Evolutionary conservation across 2,113 vertebrate genomes (phyloP).

Genomic region (Eurypyga helias): DNA sequence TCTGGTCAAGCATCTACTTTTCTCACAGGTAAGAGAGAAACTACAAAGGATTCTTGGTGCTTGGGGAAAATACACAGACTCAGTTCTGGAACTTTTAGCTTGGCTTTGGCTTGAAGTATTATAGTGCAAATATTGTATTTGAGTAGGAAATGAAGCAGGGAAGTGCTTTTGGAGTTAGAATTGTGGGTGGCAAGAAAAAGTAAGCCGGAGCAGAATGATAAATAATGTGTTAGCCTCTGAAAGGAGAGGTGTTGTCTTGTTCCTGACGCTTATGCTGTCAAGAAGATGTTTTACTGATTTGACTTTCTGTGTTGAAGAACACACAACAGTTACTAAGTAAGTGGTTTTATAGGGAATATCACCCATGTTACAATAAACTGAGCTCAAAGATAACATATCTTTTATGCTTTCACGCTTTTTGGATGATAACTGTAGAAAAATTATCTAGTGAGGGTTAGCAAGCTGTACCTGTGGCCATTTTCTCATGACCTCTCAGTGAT

Average conservation of each 20-base stretch:
- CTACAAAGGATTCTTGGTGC: background rate
- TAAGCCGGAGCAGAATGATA: constrained; percentile 61
- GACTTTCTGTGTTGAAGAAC: constrained; percentile 72
- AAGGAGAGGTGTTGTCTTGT: constrained; percentile 68
- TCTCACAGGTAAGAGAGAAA: background rate
- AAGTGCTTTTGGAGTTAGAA: background rate
- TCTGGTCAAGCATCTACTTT: rapidly evolving
- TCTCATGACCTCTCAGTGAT: constrained; percentile 79
- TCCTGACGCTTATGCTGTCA: constrained; percentile 71
- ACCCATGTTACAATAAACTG: constrained; percentile 74
- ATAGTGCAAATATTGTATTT: background rate
- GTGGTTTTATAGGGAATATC: constrained; percentile 76
- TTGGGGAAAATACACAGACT: background rate
- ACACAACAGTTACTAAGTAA: constrained; percentile 74
- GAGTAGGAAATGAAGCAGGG: background rate
- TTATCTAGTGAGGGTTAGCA: constrained; percentile 76
- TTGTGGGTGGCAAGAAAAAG: background rate
- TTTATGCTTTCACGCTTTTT: constrained; percentile 75
- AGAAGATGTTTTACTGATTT: constrained; percentile 75
- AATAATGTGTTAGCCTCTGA: constrained; percentile 65
- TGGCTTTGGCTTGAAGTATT: background rate
- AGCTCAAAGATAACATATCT: constrained; percentile 76
- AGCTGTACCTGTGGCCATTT: constrained; percentile 77
- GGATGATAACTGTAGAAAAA: constrained; percentile 83
- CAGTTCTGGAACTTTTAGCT: background rate